Conservation (phyloP, 2,797 vertebrate genomes). For the Typhlichthys eigenmanni region DNA sequence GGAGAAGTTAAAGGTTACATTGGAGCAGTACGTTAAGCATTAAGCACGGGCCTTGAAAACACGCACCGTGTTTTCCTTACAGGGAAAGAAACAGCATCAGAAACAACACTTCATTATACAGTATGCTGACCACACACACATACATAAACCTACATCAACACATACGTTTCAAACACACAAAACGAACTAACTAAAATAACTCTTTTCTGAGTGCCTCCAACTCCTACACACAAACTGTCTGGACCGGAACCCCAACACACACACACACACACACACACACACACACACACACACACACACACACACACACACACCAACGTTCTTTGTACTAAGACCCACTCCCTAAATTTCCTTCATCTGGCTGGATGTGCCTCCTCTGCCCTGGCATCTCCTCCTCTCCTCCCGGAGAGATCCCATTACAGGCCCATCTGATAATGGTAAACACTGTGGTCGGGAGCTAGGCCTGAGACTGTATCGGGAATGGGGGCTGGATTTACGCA, state of each 20-base stretch:
- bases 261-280: slow-evolving; percentile 1
- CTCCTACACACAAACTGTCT: neutral
- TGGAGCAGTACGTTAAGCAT: slow-evolving; percentile 5
- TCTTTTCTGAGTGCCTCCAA: neutral
- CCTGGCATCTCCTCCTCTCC: slow-evolving; percentile 18
- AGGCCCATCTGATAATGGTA: slow-evolving; percentile 55
- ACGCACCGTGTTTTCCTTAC: no score
- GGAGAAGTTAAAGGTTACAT: slow-evolving; percentile 20
- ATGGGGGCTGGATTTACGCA: neutral
- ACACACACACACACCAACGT: neutral
- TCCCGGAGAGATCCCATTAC: slow-evolving; percentile 60
- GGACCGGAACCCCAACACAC: neutral
- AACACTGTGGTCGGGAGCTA: slow-evolving; percentile 43
- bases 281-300: neutral
- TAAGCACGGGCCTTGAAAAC: slow-evolving; percentile 12
- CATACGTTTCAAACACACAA: neutral
- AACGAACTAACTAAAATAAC: neutral
- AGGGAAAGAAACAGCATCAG: slow-evolving; percentile 12
- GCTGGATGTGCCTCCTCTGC: slow-evolving; percentile 3
- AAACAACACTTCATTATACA: slow-evolving; percentile 18
- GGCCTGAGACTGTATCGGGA: slow-evolving; percentile 8
- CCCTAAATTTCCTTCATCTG: slow-evolving; percentile 28
- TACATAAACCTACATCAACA: neutral
- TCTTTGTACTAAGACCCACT: slow-evolving; percentile 22
- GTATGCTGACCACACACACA: slow-evolving; percentile 23